Evolutionary conservation across 35 echinoderm and acorn worm genomes (phyloP), one percentile per base, ranked within the genome.

Genomic region (Patiria miniata): DNA sequence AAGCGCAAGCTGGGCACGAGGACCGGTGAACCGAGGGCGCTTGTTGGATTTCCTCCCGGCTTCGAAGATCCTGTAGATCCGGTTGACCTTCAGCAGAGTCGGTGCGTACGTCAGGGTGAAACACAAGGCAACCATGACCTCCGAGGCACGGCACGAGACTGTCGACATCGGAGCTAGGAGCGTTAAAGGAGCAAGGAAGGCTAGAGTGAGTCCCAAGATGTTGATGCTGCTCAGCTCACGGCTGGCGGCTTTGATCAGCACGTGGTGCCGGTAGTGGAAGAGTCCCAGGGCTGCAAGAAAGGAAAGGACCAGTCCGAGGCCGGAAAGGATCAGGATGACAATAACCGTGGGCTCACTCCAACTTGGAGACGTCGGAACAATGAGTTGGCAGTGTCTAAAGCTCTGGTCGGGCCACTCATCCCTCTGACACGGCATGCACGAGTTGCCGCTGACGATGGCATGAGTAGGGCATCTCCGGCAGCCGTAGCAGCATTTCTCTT

Each of bases 1-100:
- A 8, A 87, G 33, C 7, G 79, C 42, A 8, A 87, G 38, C 47
- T 87, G 86, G 18, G 52, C 68, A 17, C 37, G 47, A 12, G 86
- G 42, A 36, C 86, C 51, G 30, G 79, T 77, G 39, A 55, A 55
- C 0, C 65, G 65, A 55, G 86, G 86, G 26, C 68, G 86, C 53
- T 87, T 87, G 39, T 68, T 87, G 21, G 86, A 87, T 36, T 87
- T 87, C 86, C 54, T 87, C 10, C 86, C 86, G 9, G 86, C 68
- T 6, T 58, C 21, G 51, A 87, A 87, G 23, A 79, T 87, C 51
- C 86, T 69, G 77, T 79, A 79, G 40, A 79, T 87, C 8, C 73
- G 68, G 23, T 51, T 79, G 0, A 79, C 86, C 36, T 87, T 87
- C 40, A 77, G 38, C n/a, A 87, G 59, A 3, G 68, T 52, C 32